Base-by-base conservation (phyloP, 2,113 vertebrate species). In the Amazona vittata region DNA sequence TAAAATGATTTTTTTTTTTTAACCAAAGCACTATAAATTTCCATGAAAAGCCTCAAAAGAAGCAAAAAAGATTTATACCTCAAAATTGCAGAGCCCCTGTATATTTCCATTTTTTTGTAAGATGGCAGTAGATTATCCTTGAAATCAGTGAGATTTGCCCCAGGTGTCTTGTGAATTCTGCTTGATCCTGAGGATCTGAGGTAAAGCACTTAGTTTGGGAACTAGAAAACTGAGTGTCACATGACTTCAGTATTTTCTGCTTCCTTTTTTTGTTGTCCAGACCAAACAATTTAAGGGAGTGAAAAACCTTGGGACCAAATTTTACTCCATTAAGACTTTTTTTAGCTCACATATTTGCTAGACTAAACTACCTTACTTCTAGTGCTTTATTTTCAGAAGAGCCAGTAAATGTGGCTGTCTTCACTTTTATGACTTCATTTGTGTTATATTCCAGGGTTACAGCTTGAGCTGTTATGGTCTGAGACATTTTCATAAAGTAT, bases 401-500 rank as follows among this genome's bases (percentile, higher is more conserved):
- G 6, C 21, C 17, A 39, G 10, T 57, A 43, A 79, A 2, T 39
- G 15, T 79, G 75, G 3, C 28, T 94, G 24, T 70, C 41, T 73
- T 85, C 52, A 83, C 29, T 83, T 85, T 59, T 46, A 24, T n/a
- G 35, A 18, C 85, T 94, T 87, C 79, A 83, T 12, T 86, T 82
- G 46, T 11, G 17, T 2, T 60, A 16, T 90, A 92, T 94, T 69
- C 59, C 67, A 79, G 43, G 15, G 83, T 68, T 89, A 11, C 25
- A 60, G 11, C n/a, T 79, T 79, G 28, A 75, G 7, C 22, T 62
- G 15, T 39, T 94, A 63, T 46, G 65, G 24, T 83, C 28, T 80
- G 52, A 94, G 41, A 82, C 20, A 22, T 79, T 86, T 85, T 79
- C 55, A 47, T 64, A 55, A 73, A 85, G 9, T 31, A 63, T 55